Evolutionary conservation across 2,113 vertebrate genomes (phyloP), one percentile per base, ranked within the genome.

Genomic region (Lophura nycthemera): DNA sequence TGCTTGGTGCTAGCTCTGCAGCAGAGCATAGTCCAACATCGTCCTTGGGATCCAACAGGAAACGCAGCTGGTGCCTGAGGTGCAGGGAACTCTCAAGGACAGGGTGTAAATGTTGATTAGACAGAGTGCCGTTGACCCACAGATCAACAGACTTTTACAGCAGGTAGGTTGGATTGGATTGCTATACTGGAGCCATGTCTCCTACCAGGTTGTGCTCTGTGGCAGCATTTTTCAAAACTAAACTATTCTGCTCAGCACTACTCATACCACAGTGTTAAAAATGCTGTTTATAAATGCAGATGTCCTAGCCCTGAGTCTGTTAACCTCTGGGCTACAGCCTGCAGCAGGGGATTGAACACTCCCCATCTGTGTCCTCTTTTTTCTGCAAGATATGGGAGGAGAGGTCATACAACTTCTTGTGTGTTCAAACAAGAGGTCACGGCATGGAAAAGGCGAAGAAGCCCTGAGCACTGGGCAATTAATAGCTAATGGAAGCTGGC

Each of bases 121-220:
- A 64, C 64, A 36, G 56, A 74, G 42, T 75, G 73, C 27, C 11
- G 4, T 38, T 36, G 56, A 59, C 60, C 54, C 0, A 2, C 60
- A 66, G 52, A 85, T 83, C 70, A 34, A 8, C n/a, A 85, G 83
- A 43, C 3, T 63, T 6, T 60, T 60, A 65, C 21, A 13, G 6
- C 11, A 25, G 24, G 32, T n/a, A 22, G 94, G 60, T 40, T 95
- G 74, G 71, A 75, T 90, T 79, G 76, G 73, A 78, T 91, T 79
- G 64, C 70, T 67, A 45, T 56, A 43, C 60, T 65, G 13, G 2
- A 43, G 43, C 59, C 15, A 2, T 5, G 11, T 30, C 32, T 92
- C 54, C 69, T 93, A 25, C 16, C 29, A 61, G 83, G 50, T 65
- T 85, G 88, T 4, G 11, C 13, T 40, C n/a, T 47, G 24, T 70